Evolutionary conservation across 2,888 invertebrate species (phyloP), one percentile per base, ranked within the genome.

Genomic region (Dryomyza anilis): DNA sequence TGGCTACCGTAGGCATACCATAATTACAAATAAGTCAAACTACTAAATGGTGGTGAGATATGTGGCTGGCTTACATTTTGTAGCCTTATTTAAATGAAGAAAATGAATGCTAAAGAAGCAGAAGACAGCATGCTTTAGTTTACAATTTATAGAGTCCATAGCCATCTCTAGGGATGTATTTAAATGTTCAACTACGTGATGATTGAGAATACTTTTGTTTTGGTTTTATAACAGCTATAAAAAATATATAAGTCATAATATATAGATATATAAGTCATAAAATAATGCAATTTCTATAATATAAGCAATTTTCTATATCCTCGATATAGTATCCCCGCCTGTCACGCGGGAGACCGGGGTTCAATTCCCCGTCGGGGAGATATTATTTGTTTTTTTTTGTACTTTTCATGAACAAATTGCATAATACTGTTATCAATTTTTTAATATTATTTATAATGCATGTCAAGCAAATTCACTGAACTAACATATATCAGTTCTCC

Each of bases 271-370:
- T 16, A 16, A 2, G 43, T 16, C 2, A 16, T 43, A 7, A 43
- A 1, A 43, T 43, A 16, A 19, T 16, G 43, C 8, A 16, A 16
- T 43, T 43, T 43, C 19, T 16, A 39, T 39, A 39, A n/a, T 14
- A 39, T 39, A 39, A 1, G 5, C 2, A 14, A n/a, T 14, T 16
- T 4, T n/a, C 14, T 39, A 14, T 14, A 36, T 6, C 14, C n/a
- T 4, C 16, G 39, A 7, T 14, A 2, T 67, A 78, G 78, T 78
- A 78, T 78, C 78, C 78, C 78, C 78, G 78, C 78, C 78, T 78
- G 77, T 78, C 78, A 77, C 78, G 77, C 78, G 77, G 78, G 78
- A 78, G 77, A 77, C 77, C 78, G 77, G 77, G 78, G 78, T 78
- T 78, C 78, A 77, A 78, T 77, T 78, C 78, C 77, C 76, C 77